These are phyloP conservation scores for Tetropium fuscum DNA, from an alignment of 2,888 invertebrate species.

Conservation along the genomic window DNA sequence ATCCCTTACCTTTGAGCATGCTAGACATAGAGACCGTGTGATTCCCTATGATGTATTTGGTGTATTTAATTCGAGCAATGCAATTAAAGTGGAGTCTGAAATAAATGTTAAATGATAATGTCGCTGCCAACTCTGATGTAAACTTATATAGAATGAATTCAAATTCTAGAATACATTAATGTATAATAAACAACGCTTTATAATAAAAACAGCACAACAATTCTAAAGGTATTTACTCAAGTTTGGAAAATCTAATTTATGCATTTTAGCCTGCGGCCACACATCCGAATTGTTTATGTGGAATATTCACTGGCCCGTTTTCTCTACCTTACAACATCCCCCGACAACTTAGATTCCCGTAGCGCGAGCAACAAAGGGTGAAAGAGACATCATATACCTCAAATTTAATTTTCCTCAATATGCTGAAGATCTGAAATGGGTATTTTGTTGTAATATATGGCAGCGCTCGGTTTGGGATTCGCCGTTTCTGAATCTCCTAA, in stretches of 20 bases:
- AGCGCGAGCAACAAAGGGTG: not conserved
- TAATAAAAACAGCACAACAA: slow-evolving; percentile 49
- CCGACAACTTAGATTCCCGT: not conserved
- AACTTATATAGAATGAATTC: slow-evolving; percentile 29
- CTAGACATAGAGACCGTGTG: too few species aligned
- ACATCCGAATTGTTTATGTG: slow-evolving; percentile 56
- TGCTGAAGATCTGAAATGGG: not conserved
- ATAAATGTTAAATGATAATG: too few species aligned
- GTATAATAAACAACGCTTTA: slow-evolving; percentile 43
- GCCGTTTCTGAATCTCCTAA: too few species aligned
- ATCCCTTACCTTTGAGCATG: too few species aligned
- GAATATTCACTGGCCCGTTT: slow-evolving; percentile 37
- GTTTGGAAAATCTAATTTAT: slow-evolving; percentile 55
- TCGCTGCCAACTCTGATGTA: slow-evolving; percentile 12
- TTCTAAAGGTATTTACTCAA: slow-evolving; percentile 52
- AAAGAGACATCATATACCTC: slow-evolving; percentile 7
- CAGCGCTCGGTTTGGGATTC: too few species aligned
- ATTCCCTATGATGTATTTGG: too few species aligned
- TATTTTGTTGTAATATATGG: too few species aligned
- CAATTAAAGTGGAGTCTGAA: too few species aligned
- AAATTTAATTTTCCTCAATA: slow-evolving; percentile 6
- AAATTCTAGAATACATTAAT: slow-evolving; percentile 43
- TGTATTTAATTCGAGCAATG: too few species aligned
- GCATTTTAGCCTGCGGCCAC: slow-evolving; percentile 54
- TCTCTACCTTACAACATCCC: slow-evolving; percentile 9